Base-by-base conservation (phyloP, 2,888 invertebrate species). In the Troglohyphantes excavatus region DNA sequence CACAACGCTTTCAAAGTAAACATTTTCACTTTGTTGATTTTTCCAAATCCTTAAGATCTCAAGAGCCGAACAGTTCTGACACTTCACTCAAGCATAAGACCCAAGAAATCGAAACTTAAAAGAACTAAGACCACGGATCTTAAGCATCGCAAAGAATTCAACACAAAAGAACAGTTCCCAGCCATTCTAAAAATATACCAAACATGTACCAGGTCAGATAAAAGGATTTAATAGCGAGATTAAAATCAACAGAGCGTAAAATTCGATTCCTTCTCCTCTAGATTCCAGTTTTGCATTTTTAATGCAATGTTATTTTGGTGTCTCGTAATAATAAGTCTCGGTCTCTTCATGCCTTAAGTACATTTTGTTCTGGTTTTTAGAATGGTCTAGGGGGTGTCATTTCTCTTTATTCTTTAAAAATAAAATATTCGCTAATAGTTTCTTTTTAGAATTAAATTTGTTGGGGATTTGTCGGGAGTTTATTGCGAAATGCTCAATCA, bases 231-330 rank as follows among this genome's bases (percentile, higher is more conserved):
- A 53, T 53, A n/a, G 53, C 17, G 17, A 53, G 53, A 53, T 53
- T 53, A 53, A 53, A 53, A 72, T 43, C 75, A 75, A 7, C 61
- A 29, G 53, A 59, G 59, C 75, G 19, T 33, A 53, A 75, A 75
- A 75, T 61, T 75, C 75, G 33, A 59, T 75, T 61, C 29, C 59
- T 27, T 13, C 29, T 27, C 7, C 27, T 29, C n/a, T 33, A 61
- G 19, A n/a, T n/a, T n/a, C n/a, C 17, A 17, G 9, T 7, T 26
- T 29, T 75, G 75, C 61, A 33, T 75, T 75, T 75, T 75, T 75
- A 75, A 75, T 75, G 27, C 27, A 2, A 19, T 13, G 29, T 27
- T 72, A 43, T 72, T 75, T 29, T 75, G 27, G 59, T n/a, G 2
- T 17, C 2, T 17, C 2, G 9, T 19, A 68, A 39, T 68, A 68